These are phyloP conservation scores for Tragulus kanchil DNA, from an alignment of 2,113 vertebrate genomes.

Conservation along the genomic window DNA sequence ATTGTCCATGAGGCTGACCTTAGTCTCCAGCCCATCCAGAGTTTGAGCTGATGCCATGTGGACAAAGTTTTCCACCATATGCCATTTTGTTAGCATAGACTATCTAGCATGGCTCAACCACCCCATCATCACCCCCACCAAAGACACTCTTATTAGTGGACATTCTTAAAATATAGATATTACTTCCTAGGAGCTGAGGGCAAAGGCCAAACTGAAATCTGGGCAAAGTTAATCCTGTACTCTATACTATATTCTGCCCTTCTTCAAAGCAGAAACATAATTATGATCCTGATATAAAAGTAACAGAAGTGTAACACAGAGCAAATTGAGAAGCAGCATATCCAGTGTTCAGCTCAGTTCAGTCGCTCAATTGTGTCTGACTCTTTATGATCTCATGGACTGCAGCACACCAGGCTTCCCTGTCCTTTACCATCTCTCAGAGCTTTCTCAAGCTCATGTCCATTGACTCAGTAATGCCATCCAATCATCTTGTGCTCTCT, in stretches of 20 bases:
- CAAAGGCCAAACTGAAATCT: not conserved
- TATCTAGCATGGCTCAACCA: not conserved
- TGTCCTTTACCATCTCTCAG: too few species aligned
- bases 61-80: not conserved
- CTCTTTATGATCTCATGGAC: too few species aligned
- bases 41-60: not conserved
- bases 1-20: not conserved
- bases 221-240: not conserved
- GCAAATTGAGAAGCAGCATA: not conserved
- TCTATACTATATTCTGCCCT: accelerated
- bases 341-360: too few species aligned
- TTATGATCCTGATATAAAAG: not conserved
- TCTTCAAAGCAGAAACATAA: not conserved
- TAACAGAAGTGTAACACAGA: not conserved
- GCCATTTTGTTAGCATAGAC: not conserved
- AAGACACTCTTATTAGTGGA: not conserved
- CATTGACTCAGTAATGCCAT: too few species aligned
- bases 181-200: not conserved
- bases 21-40: not conserved
- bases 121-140: not conserved
- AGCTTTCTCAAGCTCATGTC: too few species aligned
- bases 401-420: too few species aligned
- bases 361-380: too few species aligned
- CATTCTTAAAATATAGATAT: not conserved
- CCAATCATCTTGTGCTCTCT: too few species aligned